phyloP scores from a whole-genome alignment of 1,140 invertebrate species.

The Nasonia vitripennis region DNA sequence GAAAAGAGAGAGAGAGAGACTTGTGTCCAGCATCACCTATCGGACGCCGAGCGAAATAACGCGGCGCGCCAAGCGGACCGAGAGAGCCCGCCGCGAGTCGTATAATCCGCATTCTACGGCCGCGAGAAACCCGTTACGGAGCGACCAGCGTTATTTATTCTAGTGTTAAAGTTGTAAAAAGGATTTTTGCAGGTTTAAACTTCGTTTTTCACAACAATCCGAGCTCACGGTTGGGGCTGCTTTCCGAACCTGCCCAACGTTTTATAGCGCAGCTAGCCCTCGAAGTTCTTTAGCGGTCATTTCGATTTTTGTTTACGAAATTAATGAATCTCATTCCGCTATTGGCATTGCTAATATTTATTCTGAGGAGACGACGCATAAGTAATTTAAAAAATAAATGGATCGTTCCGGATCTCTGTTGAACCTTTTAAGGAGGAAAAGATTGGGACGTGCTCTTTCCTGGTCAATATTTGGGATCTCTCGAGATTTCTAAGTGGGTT shows the following conservation, averaged over 20 bases:
- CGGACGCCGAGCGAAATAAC: constrained; percentile 66
- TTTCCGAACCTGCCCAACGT: neutral
- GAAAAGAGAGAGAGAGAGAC: constrained; percentile 28
- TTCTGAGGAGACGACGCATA: neutral
- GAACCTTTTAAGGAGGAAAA: constrained; percentile 27
- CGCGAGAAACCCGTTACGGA: constrained; percentile 61
- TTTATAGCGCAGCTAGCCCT: neutral
- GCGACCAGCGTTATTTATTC: constrained; percentile 35
- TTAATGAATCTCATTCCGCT: too few relatives aligned
- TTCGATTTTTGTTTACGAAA: too few relatives aligned
- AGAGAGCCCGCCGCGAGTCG: neutral
- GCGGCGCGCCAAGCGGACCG: neutral
- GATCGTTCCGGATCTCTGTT: neutral
- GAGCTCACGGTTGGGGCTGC: neutral
- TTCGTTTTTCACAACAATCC: neutral
- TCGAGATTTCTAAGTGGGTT: neutral
- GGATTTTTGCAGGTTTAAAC: neutral
- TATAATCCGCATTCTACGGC: constrained; percentile 66
- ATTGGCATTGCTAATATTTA: too few relatives aligned
- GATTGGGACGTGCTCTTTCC: constrained; percentile 1
- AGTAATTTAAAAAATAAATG: constrained; percentile 28
- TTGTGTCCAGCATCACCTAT: constrained; percentile 71
- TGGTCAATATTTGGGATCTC: constrained; percentile 34
- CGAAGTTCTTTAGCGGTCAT: neutral
- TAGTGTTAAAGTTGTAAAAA: constrained; percentile 33